Evolutionary conservation across 2,888 invertebrate genomes (phyloP), one percentile per base, ranked within the genome.

Genomic region (Caenorhabditis sp.): DNA sequence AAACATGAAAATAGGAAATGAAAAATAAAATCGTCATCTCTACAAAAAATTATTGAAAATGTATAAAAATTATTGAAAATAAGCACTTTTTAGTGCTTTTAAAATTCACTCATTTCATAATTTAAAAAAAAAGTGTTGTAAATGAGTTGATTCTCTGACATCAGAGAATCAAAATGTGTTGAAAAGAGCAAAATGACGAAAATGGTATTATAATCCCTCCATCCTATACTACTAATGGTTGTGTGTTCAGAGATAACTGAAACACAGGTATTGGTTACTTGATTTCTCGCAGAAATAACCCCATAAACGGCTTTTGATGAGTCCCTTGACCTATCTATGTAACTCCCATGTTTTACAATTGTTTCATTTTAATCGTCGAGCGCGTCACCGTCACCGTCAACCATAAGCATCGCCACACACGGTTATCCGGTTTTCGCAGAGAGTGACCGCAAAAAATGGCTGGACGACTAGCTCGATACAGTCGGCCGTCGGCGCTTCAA

Each of bases 361-460:
- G 66, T 48, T 66, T 48, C 56, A 56, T 41, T 45, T 37, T 26
- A 65, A 55, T 65, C 32, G 52, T 7, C 32, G 35, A 26, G 37
- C 35, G 30, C 9, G 15, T 26, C 24, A 20, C 32, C 24, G 26
- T 11, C 26, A 45, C 24, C 20, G 17, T n/a, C 27, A 30, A 32
- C 39, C 46, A 62, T 13, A 3, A 8, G 3, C 52, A 50, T 30
- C 15, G 17, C 35, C 32, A 15, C 35, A 11, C 1, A 45, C 52
- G 52, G 45, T 59, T 59, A 59, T 53, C 70, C 70, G 59, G 70
- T 70, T 70, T 50, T 43, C 22, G 43, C 32, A 9, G 32, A 2
- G 22, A 46, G 11, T 70, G 70, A 70, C 70, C 70, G 26, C 55
- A 70, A 70, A 70, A 68, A 68, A 68, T 68, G 68, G 58, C 68